These are phyloP conservation scores for Drosophila affinis DNA, from an alignment of 2,888 invertebrate genomes.

Conservation along the genomic window DNA sequence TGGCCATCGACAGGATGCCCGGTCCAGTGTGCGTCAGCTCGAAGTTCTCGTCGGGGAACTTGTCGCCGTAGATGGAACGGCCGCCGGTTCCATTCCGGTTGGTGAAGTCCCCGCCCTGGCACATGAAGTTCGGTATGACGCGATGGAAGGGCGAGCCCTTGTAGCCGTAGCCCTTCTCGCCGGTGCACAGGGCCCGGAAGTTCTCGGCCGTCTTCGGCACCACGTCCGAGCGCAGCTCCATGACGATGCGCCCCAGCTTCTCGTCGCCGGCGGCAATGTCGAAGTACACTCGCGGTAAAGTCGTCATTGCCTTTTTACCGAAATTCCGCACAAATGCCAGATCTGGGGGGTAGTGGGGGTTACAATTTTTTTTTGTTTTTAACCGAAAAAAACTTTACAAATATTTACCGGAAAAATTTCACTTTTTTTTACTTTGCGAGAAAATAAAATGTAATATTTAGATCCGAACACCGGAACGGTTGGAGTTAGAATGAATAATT, in stretches of 20 bases:
- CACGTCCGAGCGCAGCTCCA: constrained; percentile 32
- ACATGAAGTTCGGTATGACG: constrained; percentile 32
- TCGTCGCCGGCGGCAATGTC: constrained; percentile 20
- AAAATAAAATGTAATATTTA: not conserved
- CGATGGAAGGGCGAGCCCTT: constrained; percentile 28
- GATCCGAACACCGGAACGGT: not conserved
- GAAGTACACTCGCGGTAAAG: constrained; percentile 29
- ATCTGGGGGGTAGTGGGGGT: not conserved
- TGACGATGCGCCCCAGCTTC: constrained; percentile 22
- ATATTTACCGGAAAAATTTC: constrained; percentile 24
- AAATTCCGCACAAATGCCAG: constrained; percentile 14
- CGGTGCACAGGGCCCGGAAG: constrained; percentile 30
- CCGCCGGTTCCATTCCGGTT: constrained; percentile 31
- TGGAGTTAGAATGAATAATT: not conserved
- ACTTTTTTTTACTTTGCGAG: not conserved
- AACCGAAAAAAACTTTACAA: not conserved
- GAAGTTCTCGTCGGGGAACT: constrained; percentile 36
- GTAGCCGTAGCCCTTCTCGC: constrained; percentile 33
- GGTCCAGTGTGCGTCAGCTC: constrained; percentile 22
- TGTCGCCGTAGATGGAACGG: constrained; percentile 31
- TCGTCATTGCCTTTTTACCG: constrained; percentile 10
- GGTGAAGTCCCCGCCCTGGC: constrained; percentile 31
- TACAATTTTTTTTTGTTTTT: not conserved
- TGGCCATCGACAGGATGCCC: constrained; percentile 26
- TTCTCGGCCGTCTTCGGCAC: constrained; percentile 39